Conservation (phyloP, 2,888 invertebrate species). For the Agapetus fuscipes region DNA sequence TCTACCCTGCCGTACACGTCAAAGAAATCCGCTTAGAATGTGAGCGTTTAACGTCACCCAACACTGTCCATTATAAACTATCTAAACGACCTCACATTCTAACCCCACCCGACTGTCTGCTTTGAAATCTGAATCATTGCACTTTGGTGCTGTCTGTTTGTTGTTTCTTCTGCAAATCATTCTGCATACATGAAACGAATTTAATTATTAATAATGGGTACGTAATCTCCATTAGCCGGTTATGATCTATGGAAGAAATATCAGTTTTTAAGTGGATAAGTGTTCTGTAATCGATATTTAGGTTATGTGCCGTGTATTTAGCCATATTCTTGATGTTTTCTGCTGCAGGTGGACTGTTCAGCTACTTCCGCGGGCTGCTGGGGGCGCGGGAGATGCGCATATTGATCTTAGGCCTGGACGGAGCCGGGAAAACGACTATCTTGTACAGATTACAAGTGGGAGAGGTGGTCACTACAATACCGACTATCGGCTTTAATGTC, state of each 20-base stretch:
- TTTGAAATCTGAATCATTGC: slow-evolving; percentile 1
- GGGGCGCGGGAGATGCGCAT: slow-evolving; percentile 98
- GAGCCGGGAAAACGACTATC: slow-evolving; percentile 99
- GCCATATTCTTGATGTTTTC: slow-evolving; percentile 3
- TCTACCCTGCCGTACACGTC: slow-evolving; percentile 21
- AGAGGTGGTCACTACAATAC: slow-evolving; percentile 96
- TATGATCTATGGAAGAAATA: no score
- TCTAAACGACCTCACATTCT: neutral
- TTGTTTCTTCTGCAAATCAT: slow-evolving; percentile 4
- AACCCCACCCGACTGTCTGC: neutral
- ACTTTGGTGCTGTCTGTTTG: slow-evolving; percentile 8
- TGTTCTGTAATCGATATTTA: slow-evolving; percentile 13
- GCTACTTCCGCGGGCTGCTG: slow-evolving; percentile 91
- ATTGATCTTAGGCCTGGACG: slow-evolving; percentile 93
- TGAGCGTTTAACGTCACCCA: slow-evolving; percentile 2
- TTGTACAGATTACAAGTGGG: slow-evolving; percentile 96
- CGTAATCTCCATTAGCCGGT: neutral
- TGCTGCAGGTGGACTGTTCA: slow-evolving; percentile 87
- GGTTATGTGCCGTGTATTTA: neutral
- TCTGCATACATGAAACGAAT: slow-evolving; percentile 8
- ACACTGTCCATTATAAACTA: neutral
- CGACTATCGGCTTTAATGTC: slow-evolving; percentile 98
- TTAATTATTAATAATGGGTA: slow-evolving; percentile 8
- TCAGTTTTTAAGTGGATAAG: no score
- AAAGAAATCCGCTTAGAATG: slow-evolving; percentile 18